Base-by-base conservation (phyloP, 1,140 invertebrate species). In the Nixonia krombeini region DNA sequence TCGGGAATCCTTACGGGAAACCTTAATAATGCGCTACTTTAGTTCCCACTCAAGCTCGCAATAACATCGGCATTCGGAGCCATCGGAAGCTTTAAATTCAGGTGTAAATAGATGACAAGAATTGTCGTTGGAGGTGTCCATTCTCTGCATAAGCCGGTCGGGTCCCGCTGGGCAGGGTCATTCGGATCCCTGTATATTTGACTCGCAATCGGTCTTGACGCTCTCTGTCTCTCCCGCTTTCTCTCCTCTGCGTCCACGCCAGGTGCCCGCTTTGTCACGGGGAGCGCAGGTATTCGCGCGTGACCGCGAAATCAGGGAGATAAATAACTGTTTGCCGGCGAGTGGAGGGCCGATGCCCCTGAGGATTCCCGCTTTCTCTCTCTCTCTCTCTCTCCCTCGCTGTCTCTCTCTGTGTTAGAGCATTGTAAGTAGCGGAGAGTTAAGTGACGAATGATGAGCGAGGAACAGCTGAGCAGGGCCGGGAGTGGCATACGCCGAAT, bases 301-400 rank as follows among this genome's bases (percentile, higher is more conserved):
- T 55, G 45, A 63, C 59, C 50, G 51, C 59, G 59, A 63, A 63
- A 63, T 55, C 59, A 55, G 50, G 12, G 28, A 49, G 59, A 63
- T 63, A 63, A 63, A 63, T 63, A 63, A 63, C 59, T 35, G 40
- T 38, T 62, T 50, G 44, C 49, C 44, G 31, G 58, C 26, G 49
- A 62, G 49, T 53, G 17, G 58, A 53, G 58, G 50, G 44, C 50
- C 17, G n/a, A 52, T 35, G 28, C 47, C 50, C 50, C 50, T 9
- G 35, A 53, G 58, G 49, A 49, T 47, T 26, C 10, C 44, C 16
- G 51, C 2, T 21, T 6, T 21, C 21, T 21, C 21, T n/a, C n/a
- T n/a, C 2, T 21, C 21, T 21, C 21, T 21, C 21, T n/a, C n/a
- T n/a, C 2, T 21, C 21, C 6, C 21, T 21, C 21, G n/a, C n/a